Conservation (phyloP, 2,888 invertebrate species). For the Tenthredo mesomela region DNA sequence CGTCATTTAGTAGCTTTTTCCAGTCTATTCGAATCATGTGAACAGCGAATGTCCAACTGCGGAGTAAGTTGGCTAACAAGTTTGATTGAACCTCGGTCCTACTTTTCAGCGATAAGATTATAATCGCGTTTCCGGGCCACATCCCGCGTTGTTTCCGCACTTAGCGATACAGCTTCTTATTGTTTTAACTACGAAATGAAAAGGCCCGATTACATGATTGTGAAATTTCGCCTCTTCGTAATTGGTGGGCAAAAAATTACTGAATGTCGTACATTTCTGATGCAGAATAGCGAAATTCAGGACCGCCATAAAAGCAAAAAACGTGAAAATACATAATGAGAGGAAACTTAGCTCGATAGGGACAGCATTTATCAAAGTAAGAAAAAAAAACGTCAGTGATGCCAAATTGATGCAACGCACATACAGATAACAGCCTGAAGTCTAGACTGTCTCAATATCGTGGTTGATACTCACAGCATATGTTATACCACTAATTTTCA, state of each 20-base stretch:
- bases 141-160: background rate
- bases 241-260: background rate
- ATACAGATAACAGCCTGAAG: background rate
- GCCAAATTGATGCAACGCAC: background rate
- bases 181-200: background rate
- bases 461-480: background rate
- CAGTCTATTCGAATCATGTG: background rate
- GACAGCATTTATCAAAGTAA: background rate
- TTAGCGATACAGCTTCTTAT: background rate
- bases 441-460: background rate
- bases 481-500: background rate
- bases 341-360: background rate
- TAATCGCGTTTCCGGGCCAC: conserved; percentile 30
- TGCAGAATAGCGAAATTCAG: background rate
- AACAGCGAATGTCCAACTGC: background rate
- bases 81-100: conserved; percentile 1
- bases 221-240: background rate
- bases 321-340: background rate
- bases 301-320: background rate
- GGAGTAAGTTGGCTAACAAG: background rate
- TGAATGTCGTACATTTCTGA: background rate
- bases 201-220: background rate
- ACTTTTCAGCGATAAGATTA: conserved; percentile 15
- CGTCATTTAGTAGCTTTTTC: background rate
- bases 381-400: background rate